These are phyloP conservation scores for Diacarnus erythraeanus DNA, from an alignment of 37 sponge, comb jelly and placozoan species.

Conservation along the genomic window DNA sequence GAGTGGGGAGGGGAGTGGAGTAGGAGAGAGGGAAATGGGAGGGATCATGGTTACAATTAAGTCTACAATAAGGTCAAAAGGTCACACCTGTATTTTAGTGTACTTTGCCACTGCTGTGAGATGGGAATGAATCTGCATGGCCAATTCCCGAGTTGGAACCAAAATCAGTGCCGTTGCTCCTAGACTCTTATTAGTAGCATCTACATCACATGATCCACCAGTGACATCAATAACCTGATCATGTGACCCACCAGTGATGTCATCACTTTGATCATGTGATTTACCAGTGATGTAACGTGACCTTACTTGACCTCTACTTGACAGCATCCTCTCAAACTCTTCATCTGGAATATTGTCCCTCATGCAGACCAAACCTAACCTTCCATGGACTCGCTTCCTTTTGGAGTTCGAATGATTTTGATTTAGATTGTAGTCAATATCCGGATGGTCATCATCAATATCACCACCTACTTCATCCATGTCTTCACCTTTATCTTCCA, in stretches of 20 bases:
- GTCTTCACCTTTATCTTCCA: background rate
- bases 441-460: slow-evolving; percentile 68
- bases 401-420: no score
- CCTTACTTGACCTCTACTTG: background rate
- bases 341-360: slow-evolving; percentile 70
- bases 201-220: slow-evolving; percentile 1
- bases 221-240: background rate
- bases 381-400: no score
- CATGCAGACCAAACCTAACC: slow-evolving; percentile 6
- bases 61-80: background rate
- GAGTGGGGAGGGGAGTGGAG: background rate
- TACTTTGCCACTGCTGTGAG: slow-evolving; percentile 69
- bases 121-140: slow-evolving; percentile 85
- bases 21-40: background rate
- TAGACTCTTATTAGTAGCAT: background rate
- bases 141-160: slow-evolving; percentile 93
- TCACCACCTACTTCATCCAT: slow-evolving; percentile 32
- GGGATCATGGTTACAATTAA: background rate
- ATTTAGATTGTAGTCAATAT: no score
- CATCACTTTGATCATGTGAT: background rate
- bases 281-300: background rate
- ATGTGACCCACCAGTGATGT: background rate
- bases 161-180: slow-evolving; percentile 76
- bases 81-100: slow-evolving; percentile 74
- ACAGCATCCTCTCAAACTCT: slow-evolving; percentile 52